A percentile compares a stretch with the other conserved stretches of the same genome.
Conservation (phyloP, 2,888 invertebrate species). For the Philereme vetulata region DNA sequence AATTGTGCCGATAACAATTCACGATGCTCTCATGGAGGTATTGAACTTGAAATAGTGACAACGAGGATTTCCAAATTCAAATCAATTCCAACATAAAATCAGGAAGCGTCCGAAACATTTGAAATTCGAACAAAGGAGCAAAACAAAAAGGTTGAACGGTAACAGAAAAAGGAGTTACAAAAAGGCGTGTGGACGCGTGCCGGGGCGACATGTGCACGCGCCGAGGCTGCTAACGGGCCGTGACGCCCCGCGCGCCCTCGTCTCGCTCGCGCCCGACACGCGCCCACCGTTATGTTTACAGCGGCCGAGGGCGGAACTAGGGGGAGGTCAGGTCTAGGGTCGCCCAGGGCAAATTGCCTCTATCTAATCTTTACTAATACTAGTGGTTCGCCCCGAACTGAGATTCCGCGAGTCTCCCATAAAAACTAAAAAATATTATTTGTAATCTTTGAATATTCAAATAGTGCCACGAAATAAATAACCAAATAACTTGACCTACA, state of each 20-base stretch:
- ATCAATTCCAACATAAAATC: slow-evolving; percentile 9
- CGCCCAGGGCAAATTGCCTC: slow-evolving; percentile 1
- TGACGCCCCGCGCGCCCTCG: slow-evolving; percentile 52
- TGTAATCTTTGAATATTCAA: no score
- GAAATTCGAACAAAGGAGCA: slow-evolving; percentile 75
- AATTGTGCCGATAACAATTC: slow-evolving; percentile 39
- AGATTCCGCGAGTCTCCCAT: no score
- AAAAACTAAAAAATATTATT: no score
- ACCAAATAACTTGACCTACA: no score
- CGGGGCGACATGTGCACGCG: slow-evolving; percentile 81
- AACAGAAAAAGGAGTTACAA: slow-evolving; percentile 69
- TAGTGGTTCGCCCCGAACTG: no score
- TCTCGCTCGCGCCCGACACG: slow-evolving; percentile 50
- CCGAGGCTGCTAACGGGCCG: slow-evolving; percentile 75
- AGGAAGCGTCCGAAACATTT: slow-evolving; percentile 47
- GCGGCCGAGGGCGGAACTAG: slow-evolving; percentile 32
- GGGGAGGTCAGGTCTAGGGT: slow-evolving; percentile 20
- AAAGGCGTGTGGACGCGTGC: slow-evolving; percentile 79
- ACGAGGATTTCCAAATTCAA: slow-evolving; percentile 11
- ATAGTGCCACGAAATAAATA: no score
- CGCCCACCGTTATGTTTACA: slow-evolving; percentile 70
- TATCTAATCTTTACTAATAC: neutral
- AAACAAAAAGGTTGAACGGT: slow-evolving; percentile 69
- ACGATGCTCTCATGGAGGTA: slow-evolving; percentile 49
- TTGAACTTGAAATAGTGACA: slow-evolving; percentile 1